A percentile compares a stretch with the other conserved stretches of the same genome.
phyloP scores from a whole-genome alignment of 2,888 invertebrate genomes.

The Lordiphosa andalusiaca region DNA sequence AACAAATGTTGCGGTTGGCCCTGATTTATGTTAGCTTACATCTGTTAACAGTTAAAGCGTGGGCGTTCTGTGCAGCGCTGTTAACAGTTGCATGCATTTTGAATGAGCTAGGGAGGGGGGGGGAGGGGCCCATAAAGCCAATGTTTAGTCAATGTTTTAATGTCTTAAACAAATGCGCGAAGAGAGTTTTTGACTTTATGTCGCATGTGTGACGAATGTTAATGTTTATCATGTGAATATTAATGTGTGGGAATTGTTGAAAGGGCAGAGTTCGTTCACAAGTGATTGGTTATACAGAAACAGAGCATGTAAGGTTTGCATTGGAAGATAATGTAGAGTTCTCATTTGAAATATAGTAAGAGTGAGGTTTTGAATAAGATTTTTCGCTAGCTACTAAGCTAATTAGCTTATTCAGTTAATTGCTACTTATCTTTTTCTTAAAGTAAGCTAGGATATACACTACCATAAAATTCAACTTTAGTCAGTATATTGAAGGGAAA shows the following conservation, averaged over 20 bases:
- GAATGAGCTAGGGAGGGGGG: neutral
- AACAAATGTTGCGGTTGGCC: slow-evolving; percentile 50
- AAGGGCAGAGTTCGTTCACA: neutral
- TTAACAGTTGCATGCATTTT: slow-evolving; percentile 21
- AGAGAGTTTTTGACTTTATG: slow-evolving; percentile 9
- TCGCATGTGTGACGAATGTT: slow-evolving; percentile 10
- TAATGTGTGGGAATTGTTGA: slow-evolving; percentile 15
- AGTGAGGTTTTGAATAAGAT: too few species aligned
- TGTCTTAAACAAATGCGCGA: slow-evolving; percentile 24
- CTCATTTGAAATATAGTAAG: too few species aligned
- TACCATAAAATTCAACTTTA: too few species aligned
- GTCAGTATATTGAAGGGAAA: too few species aligned
- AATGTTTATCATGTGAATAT: slow-evolving; percentile 23
- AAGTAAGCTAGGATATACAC: too few species aligned
- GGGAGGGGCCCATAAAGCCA: slow-evolving; percentile 17
- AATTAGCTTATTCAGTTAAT: too few species aligned
- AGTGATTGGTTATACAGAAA: neutral
- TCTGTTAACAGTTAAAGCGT: slow-evolving; percentile 20
- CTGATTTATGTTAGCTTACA: slow-evolving; percentile 34
- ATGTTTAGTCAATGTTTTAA: slow-evolving; percentile 26
- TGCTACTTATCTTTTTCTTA: too few species aligned
- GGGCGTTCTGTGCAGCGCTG: slow-evolving; percentile 8
- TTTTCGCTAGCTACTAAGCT: too few species aligned
- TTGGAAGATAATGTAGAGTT: too few species aligned
- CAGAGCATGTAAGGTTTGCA: too few species aligned